Conservation (phyloP, 1,140 invertebrate species). For the Gonatopus flavifemur region DNA sequence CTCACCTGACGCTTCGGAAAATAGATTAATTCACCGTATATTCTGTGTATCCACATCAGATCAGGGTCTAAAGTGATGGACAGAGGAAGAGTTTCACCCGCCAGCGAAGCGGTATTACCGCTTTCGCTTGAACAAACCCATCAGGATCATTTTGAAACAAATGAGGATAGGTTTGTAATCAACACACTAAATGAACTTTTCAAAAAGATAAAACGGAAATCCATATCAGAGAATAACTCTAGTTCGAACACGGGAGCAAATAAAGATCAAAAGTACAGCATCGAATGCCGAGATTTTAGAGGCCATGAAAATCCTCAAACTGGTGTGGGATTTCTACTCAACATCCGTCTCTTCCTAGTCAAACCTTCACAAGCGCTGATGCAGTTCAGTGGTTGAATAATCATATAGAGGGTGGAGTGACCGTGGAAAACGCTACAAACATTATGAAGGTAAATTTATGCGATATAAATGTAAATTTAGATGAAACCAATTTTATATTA, state of each 20-base stretch:
- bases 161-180: constrained; percentile 65
- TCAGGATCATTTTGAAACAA: constrained; percentile 49
- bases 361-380: constrained; percentile 89
- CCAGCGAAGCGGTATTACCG: constrained; percentile 58
- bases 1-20: no score
- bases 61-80: constrained; percentile 72
- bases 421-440: constrained; percentile 64
- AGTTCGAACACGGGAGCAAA: constrained; percentile 44
- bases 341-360: constrained; percentile 73
- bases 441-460: constrained; percentile 71
- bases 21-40: no score
- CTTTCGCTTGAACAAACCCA: constrained; percentile 46
- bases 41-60: no score
- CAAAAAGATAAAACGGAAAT: no score
- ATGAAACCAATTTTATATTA: no score
- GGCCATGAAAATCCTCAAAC: constrained; percentile 72
- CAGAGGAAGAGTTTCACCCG: constrained; percentile 64
- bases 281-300: constrained; percentile 75
- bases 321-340: constrained; percentile 75
- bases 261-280: constrained; percentile 63
- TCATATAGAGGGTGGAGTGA: constrained; percentile 74
- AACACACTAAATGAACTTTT: background rate
- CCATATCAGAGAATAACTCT: constrained; percentile 1
- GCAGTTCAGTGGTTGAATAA: constrained; percentile 86
- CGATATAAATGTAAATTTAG: no score